Evolutionary conservation across 2,797 vertebrate genomes (phyloP), one percentile per base, ranked within the genome.

Genomic region (Alfaro cultratus): DNA sequence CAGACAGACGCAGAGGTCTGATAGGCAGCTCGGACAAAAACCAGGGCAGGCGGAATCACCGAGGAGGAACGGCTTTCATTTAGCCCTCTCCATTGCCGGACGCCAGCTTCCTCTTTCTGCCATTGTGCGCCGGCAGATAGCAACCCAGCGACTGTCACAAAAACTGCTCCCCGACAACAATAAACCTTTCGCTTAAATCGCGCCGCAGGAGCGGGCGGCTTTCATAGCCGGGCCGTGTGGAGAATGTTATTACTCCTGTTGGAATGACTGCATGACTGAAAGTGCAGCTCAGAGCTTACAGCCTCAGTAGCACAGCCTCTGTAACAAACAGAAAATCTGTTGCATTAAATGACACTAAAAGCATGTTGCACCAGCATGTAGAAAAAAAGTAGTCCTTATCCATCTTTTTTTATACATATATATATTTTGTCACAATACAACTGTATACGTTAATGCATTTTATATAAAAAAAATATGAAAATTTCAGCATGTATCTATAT

Each of bases 61-160:
- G 89, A 87, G 77, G 88, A 89, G 92, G 92, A 94, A 94, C 93
- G 73, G 92, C 90, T 93, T 93, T 93, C 84, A 93, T 93, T 92
- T 86, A 79, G 78, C 77, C 84, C 68, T 64, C 79, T 81, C 80
- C 75, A 77, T 71, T 76, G 85, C 89, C 10, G 36, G 86, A 74
- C 62, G 46, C 89, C 88, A 87, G 85, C 75, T 84, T 87, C 73
- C 86, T 85, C 83, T 86, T 21, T 4, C 73, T 29, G 82, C 82
- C 73, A 89, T 89, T 93, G 89, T 92, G 83, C 18, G 80, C n/a
- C 55, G 5, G 75, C 84, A 86, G 89, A 91, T 87, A 85, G 84
- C 78, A 47, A 79, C 80, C 82, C 36, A 60, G 77, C 77, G 26
- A 4, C 67, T 60, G 80, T 77, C 85, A 75, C 87, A 83, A 86